Evolutionary conservation across 1,140 invertebrate species (phyloP), one percentile per base, ranked within the genome.

Genomic region (Ctenoplectra terminalis): DNA sequence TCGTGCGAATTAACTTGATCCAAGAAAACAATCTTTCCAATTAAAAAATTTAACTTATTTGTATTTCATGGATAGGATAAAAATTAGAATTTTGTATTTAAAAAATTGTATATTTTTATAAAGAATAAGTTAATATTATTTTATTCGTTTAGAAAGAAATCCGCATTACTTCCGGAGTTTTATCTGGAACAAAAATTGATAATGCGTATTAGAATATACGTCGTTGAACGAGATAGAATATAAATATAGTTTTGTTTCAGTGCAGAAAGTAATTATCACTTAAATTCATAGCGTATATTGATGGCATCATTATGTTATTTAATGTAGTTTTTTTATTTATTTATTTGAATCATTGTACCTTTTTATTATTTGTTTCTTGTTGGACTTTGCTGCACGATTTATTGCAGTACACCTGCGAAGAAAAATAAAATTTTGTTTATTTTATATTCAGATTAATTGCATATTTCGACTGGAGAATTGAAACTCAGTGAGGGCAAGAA

Each of bases 401-500:
- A 40, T 20, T 11, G 11, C n/a, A 20, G 7, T 0, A 50, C 26
- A 66, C 23, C 77, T 81, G 56, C 9, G 31, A 17, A 40, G 26
- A 84, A 60, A 58, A 67, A 17, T 40, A 3, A 26, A 66, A 13
- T 31, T 11, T 26, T 58, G 37, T 71, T 63, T 31, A 20, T 58
- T 66, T 9, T 26, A 4, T 0, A 61, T 4, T 81, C 48, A 29
- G 26, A 1, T n/a, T 11, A 43, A 43, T 34, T 8, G 17, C 1
- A 13, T n/a, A 23, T 26, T 77, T 29, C 23, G n/a, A 20, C 20
- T 56, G 29, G 20, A 13, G 2, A 17, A 23, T 71, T 29, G 20
- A 31, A 58, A 79, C n/a, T 90, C 90, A 91, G 90, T 81, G 90
- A 91, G 89, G 90, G 90, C 90, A 91, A 91, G 88, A 64, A n/a